phyloP scores from a whole-genome alignment of 2,888 invertebrate species.

The Orthosia cruda region DNA sequence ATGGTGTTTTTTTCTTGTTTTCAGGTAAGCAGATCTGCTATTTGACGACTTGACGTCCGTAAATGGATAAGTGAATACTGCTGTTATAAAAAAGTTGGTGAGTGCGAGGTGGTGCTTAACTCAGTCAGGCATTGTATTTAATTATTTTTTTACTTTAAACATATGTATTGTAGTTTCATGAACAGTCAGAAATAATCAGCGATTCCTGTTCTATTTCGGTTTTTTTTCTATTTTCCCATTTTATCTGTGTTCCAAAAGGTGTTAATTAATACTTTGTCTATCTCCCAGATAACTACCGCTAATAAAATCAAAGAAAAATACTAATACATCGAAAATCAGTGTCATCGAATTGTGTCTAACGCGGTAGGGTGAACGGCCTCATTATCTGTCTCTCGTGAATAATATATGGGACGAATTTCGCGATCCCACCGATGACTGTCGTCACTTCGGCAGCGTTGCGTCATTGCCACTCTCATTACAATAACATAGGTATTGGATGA shows the following conservation, averaged over 20 bases:
- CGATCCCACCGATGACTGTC: slow-evolving; percentile 81
- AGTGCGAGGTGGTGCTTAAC: slow-evolving; percentile 27
- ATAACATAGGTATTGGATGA: slow-evolving; percentile 33
- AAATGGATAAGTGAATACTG: slow-evolving; percentile 48
- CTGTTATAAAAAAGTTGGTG: slow-evolving; percentile 15
- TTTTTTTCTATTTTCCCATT: too few relatives aligned
- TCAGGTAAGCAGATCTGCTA: slow-evolving; percentile 74
- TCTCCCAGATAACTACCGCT: neutral
- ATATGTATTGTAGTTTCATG: too few relatives aligned
- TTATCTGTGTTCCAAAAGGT: neutral
- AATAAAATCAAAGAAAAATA: slow-evolving; percentile 26
- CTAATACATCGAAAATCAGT: slow-evolving; percentile 65
- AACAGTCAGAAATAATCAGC: too few relatives aligned
- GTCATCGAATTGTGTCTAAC: slow-evolving; percentile 81
- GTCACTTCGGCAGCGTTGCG: slow-evolving; percentile 77
- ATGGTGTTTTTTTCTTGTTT: slow-evolving; percentile 70
- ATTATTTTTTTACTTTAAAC: neutral
- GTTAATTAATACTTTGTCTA: neutral
- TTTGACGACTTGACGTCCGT: slow-evolving; percentile 37
- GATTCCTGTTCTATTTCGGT: too few relatives aligned
- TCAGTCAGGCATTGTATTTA: neutral
- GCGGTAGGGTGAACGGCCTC: slow-evolving; percentile 84
- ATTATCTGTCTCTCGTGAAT: slow-evolving; percentile 87
- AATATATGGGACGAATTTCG: slow-evolving; percentile 89
- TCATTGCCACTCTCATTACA: slow-evolving; percentile 50